Evolutionary conservation across 2,888 invertebrate genomes (phyloP), one percentile per base, ranked within the genome.

Genomic region (Timema cristinae): DNA sequence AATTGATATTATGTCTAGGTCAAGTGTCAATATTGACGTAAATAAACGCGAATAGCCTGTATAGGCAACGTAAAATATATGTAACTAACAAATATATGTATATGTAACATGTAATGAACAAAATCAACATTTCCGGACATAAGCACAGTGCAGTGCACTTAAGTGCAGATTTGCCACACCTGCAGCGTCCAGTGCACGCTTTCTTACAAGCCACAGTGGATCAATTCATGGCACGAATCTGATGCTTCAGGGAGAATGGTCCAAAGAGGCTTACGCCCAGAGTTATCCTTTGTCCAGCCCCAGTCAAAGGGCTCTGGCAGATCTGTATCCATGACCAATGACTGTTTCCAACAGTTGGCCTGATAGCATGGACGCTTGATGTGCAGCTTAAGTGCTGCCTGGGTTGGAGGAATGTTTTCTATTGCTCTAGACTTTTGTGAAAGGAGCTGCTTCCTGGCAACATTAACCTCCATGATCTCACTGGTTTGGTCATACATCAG

Each of bases 351-450:
- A 59, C 59, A 59, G 9, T 59, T 59, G 5, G n/a, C n/a, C 15
- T 7, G 59, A 0, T 59, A n/a, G 59, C 15, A 59, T 16, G 59
- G 9, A 32, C 15, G 15, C 32, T 59, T 59, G 48, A 15, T 63
- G 66, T 67, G 63, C 50, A 48, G 59, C n/a, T 48, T 15, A 13
- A 70, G 63, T 48, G 70, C 70, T 13, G 32, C 70, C 59, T 48
- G 63, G 47, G 70, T 63, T 16, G 70, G 66, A 8, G 70, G 70
- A 15, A 70, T 50, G 66, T n/a, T 9, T 50, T 70, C 70, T 8
- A 66, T 49, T 50, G 13, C 11, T 66, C 70, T 15, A 15, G 16
- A 50, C 49, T 67, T 70, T 15, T 70, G 47, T 7, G 70, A 67
- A 66, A 70, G 66, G n/a, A 67, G 8, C 5, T 49, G n/a, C 10